These are phyloP conservation scores for Actinemys pallida DNA, from an alignment of 2,113 vertebrate species.

Conservation along the genomic window DNA sequence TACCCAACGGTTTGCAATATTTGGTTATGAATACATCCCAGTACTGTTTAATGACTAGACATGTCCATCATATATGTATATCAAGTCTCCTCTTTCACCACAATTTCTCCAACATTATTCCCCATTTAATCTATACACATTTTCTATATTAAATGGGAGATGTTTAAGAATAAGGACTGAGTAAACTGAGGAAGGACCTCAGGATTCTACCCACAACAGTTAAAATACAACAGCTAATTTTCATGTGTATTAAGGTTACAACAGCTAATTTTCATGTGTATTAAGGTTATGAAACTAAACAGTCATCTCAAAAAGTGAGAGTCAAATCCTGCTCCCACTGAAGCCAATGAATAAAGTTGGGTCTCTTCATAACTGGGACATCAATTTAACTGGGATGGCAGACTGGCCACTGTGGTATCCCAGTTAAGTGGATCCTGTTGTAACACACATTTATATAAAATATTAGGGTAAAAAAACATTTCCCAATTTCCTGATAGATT, in stretches of 20 bases:
- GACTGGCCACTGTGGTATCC: not conserved
- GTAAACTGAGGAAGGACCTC: not conserved
- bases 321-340: not conserved
- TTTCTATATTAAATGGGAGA: not conserved
- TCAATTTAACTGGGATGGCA: not conserved
- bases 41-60: rapidly evolving
- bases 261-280: not conserved
- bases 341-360: slow-evolving; percentile 18
- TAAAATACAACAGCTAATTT: not conserved
- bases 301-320: not conserved
- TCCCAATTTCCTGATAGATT: not conserved
- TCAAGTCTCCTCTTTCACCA: not conserved
- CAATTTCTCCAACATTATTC: not conserved
- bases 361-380: not conserved
- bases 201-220: not conserved
- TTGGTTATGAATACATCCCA: not conserved
- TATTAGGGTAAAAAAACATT: not conserved
- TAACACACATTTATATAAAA: not conserved
- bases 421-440: not conserved
- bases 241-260: not conserved
- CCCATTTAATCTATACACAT: not conserved
- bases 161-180: not conserved
- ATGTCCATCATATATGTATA: not conserved
- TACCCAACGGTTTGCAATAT: rapidly evolving
- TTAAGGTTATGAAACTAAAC: not conserved